phyloP scores from a whole-genome alignment of 2,888 invertebrate species.

The Entomobrya proxima region DNA sequence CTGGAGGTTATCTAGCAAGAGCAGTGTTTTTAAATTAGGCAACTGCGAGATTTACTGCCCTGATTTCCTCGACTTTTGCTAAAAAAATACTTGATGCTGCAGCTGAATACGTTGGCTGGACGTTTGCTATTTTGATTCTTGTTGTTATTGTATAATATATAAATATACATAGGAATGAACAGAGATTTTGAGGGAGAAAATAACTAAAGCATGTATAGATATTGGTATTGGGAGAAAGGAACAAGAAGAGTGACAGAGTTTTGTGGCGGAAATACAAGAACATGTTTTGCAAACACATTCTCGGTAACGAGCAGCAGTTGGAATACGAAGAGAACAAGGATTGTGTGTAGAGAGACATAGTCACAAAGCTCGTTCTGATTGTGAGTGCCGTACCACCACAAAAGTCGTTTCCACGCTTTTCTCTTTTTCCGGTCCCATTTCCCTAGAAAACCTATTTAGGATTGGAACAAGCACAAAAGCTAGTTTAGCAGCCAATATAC shows the following conservation, averaged over 20 bases:
- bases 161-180: not conserved
- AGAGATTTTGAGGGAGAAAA: not conserved
- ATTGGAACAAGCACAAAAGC: not conserved
- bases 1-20: constrained; percentile 65
- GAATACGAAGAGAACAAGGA: not conserved
- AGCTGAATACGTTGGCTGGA: not conserved
- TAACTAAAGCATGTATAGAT: constrained; percentile 6
- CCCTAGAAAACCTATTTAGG: constrained; percentile 60
- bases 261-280: not conserved
- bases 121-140: not conserved
- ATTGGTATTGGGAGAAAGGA: not conserved
- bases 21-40: constrained; percentile 68
- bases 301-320: constrained; percentile 14
- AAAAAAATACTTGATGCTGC: not conserved
- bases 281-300: constrained; percentile 28
- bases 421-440: constrained; percentile 67
- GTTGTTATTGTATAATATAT: not conserved
- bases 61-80: constrained; percentile 57
- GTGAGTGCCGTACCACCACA: constrained; percentile 43
- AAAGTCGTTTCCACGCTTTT: constrained; percentile 63
- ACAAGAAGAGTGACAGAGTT: not conserved
- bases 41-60: constrained; percentile 67
- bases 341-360: not conserved
- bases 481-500: not conserved
- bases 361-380: not conserved